Base-by-base conservation (phyloP, 64 coral and sea anemone genomes). In the Porites australiensis region DNA sequence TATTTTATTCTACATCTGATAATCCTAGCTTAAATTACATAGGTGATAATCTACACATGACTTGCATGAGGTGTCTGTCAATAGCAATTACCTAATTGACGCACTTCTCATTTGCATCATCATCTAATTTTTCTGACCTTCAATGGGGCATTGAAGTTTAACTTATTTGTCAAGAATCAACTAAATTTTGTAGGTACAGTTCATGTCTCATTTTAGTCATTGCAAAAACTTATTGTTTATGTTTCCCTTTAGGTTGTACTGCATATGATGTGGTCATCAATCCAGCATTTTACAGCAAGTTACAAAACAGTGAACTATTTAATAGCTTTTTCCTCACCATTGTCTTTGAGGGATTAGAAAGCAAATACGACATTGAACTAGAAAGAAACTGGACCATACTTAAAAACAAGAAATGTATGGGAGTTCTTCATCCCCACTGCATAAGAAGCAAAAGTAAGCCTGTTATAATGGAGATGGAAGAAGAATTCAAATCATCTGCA, bases 291-390 rank as follows among this genome's bases (percentile, higher is more conserved):
- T 88, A 94, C 15, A 77, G 72, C 14, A 96, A 96, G 50, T 59
- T 99, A 7, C 83, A 92, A 55, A 86, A 91, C 19, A 99, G 89
- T 70, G 89, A 95, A 78, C 86, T 96, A 20, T 99, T 99, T 69
- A 86, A 79, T 37, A 96, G 79, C 54, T 99, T 99, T 37, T 99
- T 99, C 59, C 76, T 99, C 52, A 92, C 89, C 55, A 76, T 99
- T 67, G 89, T 99, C 18, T 99, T 96, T 70, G 94, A 99, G 87
- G 98, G 98, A 61, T 88, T 99, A 71, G 94, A 99, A 84, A 89
- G 90, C 19, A 99, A 99, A 87, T 99, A 94, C 90, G 78, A 80
- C 3, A 58, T 93, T 45, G 89, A 93, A 74, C 74, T 99, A 1
- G 87, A 82, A 55, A 87, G 88, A 76, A 94, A 94, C 18, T 99